Base-by-base conservation (phyloP, 2,888 invertebrate genomes). In the Drosophila ezoana region DNA sequence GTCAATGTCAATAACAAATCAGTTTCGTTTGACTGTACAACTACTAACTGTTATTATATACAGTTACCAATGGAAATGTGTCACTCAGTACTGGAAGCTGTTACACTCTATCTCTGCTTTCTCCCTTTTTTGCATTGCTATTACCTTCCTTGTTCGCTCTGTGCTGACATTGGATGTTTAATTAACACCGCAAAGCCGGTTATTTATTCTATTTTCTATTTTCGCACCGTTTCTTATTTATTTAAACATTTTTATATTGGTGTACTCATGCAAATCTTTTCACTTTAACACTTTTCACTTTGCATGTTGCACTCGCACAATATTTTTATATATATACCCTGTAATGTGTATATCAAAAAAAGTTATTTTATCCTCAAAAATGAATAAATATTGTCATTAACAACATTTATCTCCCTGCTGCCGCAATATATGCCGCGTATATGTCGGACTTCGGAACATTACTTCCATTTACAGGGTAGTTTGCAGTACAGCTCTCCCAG, bases 11-110 rank as follows among this genome's bases (percentile, higher is more conserved):
- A 65, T 62, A 43, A 20, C 18, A 10, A 53, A 52, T 63, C 8
- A 37, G 38, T 11, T 10, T 58, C 10, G 47, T 13, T 45, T 64
- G 76, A 78, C 72, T 76, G 75, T 73, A 35, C 18, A 44, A 16
- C 40, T 81, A 14, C 40, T 85, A 76, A 79, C 86, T 72, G 79
- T 78, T 51, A 41, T 45, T 48, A 47, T 67, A 40, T 35, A 76
- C 80, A 76, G 80, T 76, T 80, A 33, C 20, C 35, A 58, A 37
- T 57, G 47, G n/a, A 57, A 76, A 69, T 54, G 48, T 61, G 51
- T 45, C 61, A 64, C 60, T 37, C 51, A 56, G 45, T 38, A 62
- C 43, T 65, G 51, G 35, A 63, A 63, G 37, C 49, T 45, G 13
- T 38, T 63, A 20, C 23, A 5, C 33, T 32, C 41, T 53, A 35